Evolutionary conservation across 1,140 invertebrate genomes (phyloP), one percentile per base, ranked within the genome.

Genomic region (Drosophila malerkotliana): DNA sequence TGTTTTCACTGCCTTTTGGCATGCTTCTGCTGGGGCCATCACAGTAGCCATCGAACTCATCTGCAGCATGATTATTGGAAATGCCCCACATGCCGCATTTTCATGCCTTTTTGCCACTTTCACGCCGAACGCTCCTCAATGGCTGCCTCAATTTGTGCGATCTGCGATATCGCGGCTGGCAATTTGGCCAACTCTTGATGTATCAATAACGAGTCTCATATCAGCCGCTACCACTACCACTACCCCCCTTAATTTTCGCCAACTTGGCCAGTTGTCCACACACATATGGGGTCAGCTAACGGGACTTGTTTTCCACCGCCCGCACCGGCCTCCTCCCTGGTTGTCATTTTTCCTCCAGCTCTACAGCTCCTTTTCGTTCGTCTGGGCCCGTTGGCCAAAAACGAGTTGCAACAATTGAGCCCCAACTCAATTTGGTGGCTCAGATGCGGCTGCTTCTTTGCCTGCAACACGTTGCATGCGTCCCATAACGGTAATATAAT

Each of bases 231-330:
- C 18, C 18, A 12, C 44, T 28, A 21, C 7, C 10, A 3, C 18
- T 15, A 7, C 41, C 41, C 41, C 15, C 41, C 14, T 44, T 9
- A 7, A 8, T 44, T 44, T 18, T 18, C 47, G 15, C 30, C 52
- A 18, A 37, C 39, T 44, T 58, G 28, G 59, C 73, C 55, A 58
- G 52, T 82, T 82, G 79, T 66, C 79, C 80, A 53, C 59, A 84
- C 10, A 37, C 34, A 37, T 85, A 85, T 85, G 80, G 73, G 80
- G 80, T 80, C 80, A 85, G 47, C 79, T 84, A 84, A 84, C 80
- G 81, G 80, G 51, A 54, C 59, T 72, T 56, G 69, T 52, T 56
- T 69, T 57, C 59, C 74, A 28, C 21, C n/a, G 61, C 55, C 66
- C 39, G 39, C 41, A 51, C 34, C 44, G n/a, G 8, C 32, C 32